These are phyloP conservation scores for Anoncus sp. DNA, from an alignment of 2,888 invertebrate genomes.

Conservation along the genomic window DNA sequence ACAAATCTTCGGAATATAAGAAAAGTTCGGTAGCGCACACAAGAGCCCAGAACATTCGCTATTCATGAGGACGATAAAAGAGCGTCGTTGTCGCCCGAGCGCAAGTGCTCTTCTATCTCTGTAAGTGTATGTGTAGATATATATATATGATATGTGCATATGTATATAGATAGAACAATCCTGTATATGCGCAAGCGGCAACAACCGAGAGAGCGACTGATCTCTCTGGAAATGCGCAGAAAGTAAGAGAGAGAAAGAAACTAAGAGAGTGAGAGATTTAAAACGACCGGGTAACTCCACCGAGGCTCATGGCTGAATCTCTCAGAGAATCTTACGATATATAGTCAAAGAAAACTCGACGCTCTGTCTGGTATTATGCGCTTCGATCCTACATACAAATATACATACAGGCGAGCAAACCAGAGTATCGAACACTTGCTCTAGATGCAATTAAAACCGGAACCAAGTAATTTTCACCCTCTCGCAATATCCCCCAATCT, in stretches of 20 bases:
- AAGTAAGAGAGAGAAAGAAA: constrained; percentile 6
- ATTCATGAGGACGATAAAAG: constrained; percentile 67
- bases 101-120: constrained; percentile 53
- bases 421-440: constrained; percentile 6
- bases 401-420: constrained; percentile 6
- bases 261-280: constrained; percentile 35
- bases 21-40: constrained; percentile 65
- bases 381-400: not conserved
- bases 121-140: constrained; percentile 2
- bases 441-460: constrained; percentile 32
- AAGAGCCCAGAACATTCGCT: constrained; percentile 60
- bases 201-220: constrained; percentile 46
- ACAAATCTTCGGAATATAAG: constrained; percentile 69
- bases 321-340: constrained; percentile 29
- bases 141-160: not conserved
- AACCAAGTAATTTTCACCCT: constrained; percentile 48
- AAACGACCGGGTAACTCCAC: constrained; percentile 44
- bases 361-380: constrained; percentile 8
- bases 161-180: constrained; percentile 12
- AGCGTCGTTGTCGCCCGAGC: constrained; percentile 68
- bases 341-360: constrained; percentile 36
- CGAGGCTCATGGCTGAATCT: constrained; percentile 49
- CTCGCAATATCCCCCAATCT: constrained; percentile 8
- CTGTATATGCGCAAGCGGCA: constrained; percentile 33
- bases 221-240: constrained; percentile 21